A percentile compares a stretch with the other conserved stretches of the same genome.
Evolutionary conservation across 2,113 vertebrate species (phyloP).

Genomic region (Amblyornis subalaris): DNA sequence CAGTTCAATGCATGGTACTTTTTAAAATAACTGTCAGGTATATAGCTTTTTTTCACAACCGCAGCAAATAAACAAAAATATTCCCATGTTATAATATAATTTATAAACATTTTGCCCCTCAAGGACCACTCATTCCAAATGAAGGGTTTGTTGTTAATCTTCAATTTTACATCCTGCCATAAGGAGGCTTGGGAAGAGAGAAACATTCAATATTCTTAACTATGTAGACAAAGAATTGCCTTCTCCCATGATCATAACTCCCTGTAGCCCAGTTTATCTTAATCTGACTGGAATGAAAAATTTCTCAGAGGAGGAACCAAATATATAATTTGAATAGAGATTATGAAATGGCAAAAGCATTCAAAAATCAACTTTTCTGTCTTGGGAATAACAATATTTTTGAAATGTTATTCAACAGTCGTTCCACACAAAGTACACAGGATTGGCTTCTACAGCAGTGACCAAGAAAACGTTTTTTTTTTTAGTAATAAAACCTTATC

Average conservation of each 20-base stretch:
- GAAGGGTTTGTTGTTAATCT: background rate
- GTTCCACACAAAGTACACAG: background rate
- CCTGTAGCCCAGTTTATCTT: background rate
- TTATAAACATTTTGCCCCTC: conserved; percentile 15
- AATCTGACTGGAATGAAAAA: background rate
- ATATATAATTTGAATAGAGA: background rate
- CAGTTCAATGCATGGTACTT: background rate
- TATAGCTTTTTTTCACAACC: background rate
- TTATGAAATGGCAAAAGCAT: background rate
- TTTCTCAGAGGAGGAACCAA: background rate
- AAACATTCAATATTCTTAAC: background rate
- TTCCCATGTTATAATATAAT: background rate
- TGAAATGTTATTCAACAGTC: background rate
- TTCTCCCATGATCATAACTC: background rate
- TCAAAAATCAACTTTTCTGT: background rate
- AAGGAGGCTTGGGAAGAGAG: background rate
- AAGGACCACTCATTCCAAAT: conserved; percentile 7
- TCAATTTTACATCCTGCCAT: background rate
- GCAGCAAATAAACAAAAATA: background rate
- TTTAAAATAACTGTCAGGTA: conserved; percentile 22
- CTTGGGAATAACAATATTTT: background rate
- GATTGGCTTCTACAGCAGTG: background rate
- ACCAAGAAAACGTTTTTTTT: background rate
- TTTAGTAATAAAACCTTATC: background rate
- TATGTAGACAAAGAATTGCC: background rate